These are phyloP conservation scores for Isotomurus palustris DNA, from an alignment of 2,888 invertebrate species.

Conservation along the genomic window DNA sequence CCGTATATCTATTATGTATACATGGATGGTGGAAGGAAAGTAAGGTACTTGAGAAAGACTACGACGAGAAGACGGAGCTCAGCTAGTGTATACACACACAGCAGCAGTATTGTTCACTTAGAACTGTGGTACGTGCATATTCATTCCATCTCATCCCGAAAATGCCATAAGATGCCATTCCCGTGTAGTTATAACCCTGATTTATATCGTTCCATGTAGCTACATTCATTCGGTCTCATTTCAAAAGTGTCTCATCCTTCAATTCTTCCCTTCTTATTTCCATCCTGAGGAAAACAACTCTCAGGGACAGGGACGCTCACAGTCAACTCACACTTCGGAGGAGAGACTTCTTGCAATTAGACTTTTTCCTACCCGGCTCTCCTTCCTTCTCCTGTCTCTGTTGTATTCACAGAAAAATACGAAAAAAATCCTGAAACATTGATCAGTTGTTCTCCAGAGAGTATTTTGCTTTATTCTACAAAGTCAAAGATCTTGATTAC, in stretches of 20 bases:
- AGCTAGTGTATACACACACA: too few relatives aligned
- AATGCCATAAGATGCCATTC: not conserved
- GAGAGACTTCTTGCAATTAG: slow-evolving; percentile 2
- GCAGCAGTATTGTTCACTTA: too few relatives aligned
- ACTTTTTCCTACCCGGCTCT: slow-evolving; percentile 6
- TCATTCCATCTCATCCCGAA: not conserved
- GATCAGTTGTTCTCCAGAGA: slow-evolving; percentile 3
- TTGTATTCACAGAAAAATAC: too few relatives aligned
- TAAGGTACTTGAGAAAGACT: too few relatives aligned
- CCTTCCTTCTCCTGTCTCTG: too few relatives aligned
- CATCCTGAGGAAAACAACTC: slow-evolving; percentile 10
- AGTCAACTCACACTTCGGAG: not conserved
- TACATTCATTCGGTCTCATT: slow-evolving; percentile 11
- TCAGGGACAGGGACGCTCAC: not conserved
- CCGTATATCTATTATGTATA: too few relatives aligned
- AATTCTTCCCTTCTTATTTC: slow-evolving; percentile 10
- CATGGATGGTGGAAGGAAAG: too few relatives aligned
- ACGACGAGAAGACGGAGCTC: too few relatives aligned
- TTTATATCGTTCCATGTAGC: slow-evolving; percentile 8
- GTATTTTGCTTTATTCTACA: too few relatives aligned
- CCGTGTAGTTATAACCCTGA: slow-evolving; percentile 12
- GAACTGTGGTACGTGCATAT: not conserved
- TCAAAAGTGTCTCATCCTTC: slow-evolving; percentile 18
- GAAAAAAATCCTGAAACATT: slow-evolving; percentile 2
- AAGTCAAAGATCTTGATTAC: too few relatives aligned